These are phyloP conservation scores for Sorex maritimensis DNA, from an alignment of 2,797 vertebrate genomes.

Conservation along the genomic window DNA sequence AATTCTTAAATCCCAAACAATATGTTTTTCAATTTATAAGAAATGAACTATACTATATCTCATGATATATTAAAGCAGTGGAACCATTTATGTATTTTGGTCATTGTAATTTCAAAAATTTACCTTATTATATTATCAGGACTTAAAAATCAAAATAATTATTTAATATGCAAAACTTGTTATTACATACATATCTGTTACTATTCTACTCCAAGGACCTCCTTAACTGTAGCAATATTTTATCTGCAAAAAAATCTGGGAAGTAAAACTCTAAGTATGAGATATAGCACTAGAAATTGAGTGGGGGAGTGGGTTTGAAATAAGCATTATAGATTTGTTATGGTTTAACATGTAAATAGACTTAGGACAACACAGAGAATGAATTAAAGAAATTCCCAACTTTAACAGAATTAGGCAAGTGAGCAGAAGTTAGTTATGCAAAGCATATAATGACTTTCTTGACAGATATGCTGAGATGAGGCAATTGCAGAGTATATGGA, in stretches of 20 bases:
- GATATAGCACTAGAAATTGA: not conserved
- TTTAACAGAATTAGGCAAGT: not conserved
- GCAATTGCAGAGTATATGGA: not conserved
- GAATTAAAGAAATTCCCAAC: not conserved
- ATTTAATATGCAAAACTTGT: not conserved
- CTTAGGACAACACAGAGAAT: not conserved
- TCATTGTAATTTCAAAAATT: not conserved
- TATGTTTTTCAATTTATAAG: not conserved
- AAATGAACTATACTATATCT: not conserved
- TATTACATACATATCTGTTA: not conserved
- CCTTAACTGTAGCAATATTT: not conserved
- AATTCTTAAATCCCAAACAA: too few relatives aligned
- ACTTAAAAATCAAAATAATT: not conserved
- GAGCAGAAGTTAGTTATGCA: too few relatives aligned
- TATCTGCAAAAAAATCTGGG: not conserved
- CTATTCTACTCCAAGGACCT: not conserved
- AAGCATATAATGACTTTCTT: not conserved
- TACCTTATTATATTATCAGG: not conserved
- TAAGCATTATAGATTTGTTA: not conserved
- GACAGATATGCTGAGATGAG: not conserved
- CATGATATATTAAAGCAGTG: not conserved
- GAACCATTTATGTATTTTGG: not conserved
- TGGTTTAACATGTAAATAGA: not conserved
- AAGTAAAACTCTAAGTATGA: not conserved
- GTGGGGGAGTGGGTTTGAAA: not conserved